Percentiles rank a stretch among this genome's conserved stretches.
Conservation (phyloP, 2,888 invertebrate genomes). For the Thysanoteuthis rhombus region DNA sequence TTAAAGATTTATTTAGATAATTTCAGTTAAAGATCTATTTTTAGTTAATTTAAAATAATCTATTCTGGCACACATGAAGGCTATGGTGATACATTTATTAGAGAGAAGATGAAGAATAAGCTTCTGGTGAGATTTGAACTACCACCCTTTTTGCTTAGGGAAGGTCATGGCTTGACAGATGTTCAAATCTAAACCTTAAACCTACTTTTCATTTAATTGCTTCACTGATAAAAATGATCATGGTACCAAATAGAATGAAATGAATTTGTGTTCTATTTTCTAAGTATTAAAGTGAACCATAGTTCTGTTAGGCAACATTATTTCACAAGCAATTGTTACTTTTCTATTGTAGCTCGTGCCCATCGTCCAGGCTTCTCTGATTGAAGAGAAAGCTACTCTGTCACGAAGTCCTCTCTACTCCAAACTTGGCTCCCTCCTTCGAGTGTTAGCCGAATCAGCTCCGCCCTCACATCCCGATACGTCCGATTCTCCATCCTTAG, state of each 20-base stretch:
- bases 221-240: slow-evolving; percentile 17
- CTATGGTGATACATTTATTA: no score
- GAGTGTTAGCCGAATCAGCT: slow-evolving; percentile 27
- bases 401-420: slow-evolving; percentile 52
- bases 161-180: no score
- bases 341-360: slow-evolving; percentile 53
- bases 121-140: no score
- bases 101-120: no score
- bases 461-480: background rate
- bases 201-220: background rate
- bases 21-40: no score
- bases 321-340: background rate
- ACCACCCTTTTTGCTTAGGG: no score
- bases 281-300: no score
- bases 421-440: slow-evolving; percentile 43
- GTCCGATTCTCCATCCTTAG: background rate
- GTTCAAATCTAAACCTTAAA: background rate
- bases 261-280: background rate
- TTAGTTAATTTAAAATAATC: no score
- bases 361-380: slow-evolving; percentile 56
- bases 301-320: background rate
- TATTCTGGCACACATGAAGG: no score
- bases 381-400: slow-evolving; percentile 49
- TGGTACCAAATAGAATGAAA: no score
- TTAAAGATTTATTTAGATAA: no score